phyloP scores from a whole-genome alignment of 1,140 invertebrate genomes.

The Gerris buenoi region DNA sequence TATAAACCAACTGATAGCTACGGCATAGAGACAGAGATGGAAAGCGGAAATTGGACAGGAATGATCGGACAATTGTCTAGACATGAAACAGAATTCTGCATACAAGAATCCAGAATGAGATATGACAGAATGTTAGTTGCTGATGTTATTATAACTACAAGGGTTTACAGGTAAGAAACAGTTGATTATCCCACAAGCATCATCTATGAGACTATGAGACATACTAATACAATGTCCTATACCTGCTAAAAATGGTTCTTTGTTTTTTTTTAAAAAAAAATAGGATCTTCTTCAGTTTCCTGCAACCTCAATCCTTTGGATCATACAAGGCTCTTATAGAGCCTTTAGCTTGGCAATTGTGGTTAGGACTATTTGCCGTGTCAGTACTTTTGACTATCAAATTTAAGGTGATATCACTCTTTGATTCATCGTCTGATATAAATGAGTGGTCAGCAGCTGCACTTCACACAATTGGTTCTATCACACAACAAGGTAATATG shows the following conservation, averaged over 20 bases:
- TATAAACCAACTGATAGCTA: background rate
- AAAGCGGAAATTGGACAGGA: background rate
- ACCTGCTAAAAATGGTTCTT: too few species aligned
- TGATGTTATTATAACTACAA: background rate
- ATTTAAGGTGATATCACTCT: background rate
- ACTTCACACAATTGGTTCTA: background rate
- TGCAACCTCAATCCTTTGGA: background rate
- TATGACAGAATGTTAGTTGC: background rate
- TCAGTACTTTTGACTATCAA: background rate
- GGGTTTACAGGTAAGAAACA: background rate
- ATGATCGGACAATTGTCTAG: background rate
- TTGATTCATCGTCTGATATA: background rate
- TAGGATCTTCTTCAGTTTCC: background rate
- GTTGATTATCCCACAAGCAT: too few species aligned
- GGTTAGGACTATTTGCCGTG: background rate
- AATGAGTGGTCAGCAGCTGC: background rate
- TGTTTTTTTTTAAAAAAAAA: too few species aligned
- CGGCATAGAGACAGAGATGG: background rate
- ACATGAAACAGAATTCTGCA: background rate
- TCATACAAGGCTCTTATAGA: background rate
- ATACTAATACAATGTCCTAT: too few species aligned
- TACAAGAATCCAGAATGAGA: background rate
- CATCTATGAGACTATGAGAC: too few species aligned
- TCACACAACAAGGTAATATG: background rate
- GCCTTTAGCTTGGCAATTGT: background rate